Conservation (phyloP, 2,797 vertebrate genomes). For the Ctenopoma kingsleyae region DNA sequence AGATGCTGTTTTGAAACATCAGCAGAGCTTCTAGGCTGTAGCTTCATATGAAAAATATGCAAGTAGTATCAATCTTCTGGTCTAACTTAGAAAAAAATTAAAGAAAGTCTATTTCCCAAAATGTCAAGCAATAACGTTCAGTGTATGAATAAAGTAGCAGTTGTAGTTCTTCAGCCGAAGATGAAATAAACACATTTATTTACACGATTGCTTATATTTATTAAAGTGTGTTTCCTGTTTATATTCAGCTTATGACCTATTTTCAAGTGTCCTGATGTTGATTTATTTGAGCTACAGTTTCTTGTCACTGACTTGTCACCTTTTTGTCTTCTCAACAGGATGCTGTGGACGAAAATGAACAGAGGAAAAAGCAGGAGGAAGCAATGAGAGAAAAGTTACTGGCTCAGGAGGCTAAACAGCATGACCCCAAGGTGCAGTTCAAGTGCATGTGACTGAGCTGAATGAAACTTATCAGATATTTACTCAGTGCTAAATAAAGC, state of each 20-base stretch:
- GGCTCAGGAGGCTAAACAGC: slow-evolving; percentile 94
- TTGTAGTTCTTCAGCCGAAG: not conserved
- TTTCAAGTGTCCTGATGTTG: slow-evolving; percentile 30
- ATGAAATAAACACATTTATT: slow-evolving; percentile 3
- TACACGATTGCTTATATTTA: slow-evolving; percentile 23
- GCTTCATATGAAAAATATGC: not conserved
- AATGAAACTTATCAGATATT: slow-evolving; percentile 49
- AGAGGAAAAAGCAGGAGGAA: slow-evolving; percentile 94
- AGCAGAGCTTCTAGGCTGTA: not conserved
- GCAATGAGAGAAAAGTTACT: slow-evolving; percentile 94
- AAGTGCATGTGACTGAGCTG: slow-evolving; percentile 14
- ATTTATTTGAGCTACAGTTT: slow-evolving; percentile 35
- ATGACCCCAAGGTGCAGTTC: slow-evolving; percentile 84
- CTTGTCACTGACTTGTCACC: slow-evolving; percentile 25
- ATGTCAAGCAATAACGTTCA: not conserved
- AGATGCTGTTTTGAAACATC: not conserved
- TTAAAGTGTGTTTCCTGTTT: slow-evolving; percentile 41
- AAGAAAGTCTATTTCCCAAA: not conserved
- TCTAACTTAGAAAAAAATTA: not conserved
- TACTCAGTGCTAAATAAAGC: slow-evolving; percentile 55
- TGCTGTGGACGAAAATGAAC: slow-evolving; percentile 92
- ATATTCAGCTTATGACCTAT: slow-evolving; percentile 30
- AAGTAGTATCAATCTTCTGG: not conserved
- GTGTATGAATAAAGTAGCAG: not conserved
- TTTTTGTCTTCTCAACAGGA: slow-evolving; percentile 84